Evolutionary conservation across 2,888 invertebrate genomes (phyloP).

Genomic region (Rhorus exstirpatorius): DNA sequence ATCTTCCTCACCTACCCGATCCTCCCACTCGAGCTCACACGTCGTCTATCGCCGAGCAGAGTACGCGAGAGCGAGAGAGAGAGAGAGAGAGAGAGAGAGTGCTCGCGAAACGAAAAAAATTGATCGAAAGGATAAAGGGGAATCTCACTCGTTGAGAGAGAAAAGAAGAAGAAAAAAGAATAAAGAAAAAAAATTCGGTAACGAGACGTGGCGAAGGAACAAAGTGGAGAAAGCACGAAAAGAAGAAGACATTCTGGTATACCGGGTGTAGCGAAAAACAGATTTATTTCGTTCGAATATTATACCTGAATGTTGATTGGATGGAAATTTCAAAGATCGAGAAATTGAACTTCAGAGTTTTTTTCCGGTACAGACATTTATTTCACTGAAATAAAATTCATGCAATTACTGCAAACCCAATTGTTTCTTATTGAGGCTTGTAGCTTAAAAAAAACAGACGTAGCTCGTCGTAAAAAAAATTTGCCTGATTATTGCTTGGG

Average conservation of each 20-base stretch:
- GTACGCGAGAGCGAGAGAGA: conserved; percentile 28
- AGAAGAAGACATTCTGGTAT: not conserved
- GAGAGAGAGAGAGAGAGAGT: too few relatives aligned
- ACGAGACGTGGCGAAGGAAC: conserved; percentile 27
- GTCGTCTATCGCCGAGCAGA: conserved; percentile 51
- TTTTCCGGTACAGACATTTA: too few relatives aligned
- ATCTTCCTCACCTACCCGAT: not conserved
- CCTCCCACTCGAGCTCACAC: conserved; percentile 38
- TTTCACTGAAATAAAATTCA: too few relatives aligned
- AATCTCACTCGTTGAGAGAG: not conserved
- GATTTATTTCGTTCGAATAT: too few relatives aligned
- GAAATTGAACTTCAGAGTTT: too few relatives aligned
- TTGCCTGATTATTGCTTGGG: too few relatives aligned
- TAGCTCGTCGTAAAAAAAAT: too few relatives aligned
- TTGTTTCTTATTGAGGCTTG: too few relatives aligned
- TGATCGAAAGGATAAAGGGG: conserved; percentile 56
- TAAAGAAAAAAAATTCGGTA: not conserved
- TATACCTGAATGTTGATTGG: too few relatives aligned
- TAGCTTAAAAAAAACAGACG: too few relatives aligned
- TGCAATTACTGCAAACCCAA: too few relatives aligned
- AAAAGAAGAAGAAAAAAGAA: not conserved
- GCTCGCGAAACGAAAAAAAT: conserved; percentile 58
- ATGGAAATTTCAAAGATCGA: too few relatives aligned
- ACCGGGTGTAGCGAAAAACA: not conserved
- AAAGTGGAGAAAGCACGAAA: not conserved